These are phyloP conservation scores for Sander vitreus DNA, from an alignment of 2,113 vertebrate genomes.

Conservation along the genomic window DNA sequence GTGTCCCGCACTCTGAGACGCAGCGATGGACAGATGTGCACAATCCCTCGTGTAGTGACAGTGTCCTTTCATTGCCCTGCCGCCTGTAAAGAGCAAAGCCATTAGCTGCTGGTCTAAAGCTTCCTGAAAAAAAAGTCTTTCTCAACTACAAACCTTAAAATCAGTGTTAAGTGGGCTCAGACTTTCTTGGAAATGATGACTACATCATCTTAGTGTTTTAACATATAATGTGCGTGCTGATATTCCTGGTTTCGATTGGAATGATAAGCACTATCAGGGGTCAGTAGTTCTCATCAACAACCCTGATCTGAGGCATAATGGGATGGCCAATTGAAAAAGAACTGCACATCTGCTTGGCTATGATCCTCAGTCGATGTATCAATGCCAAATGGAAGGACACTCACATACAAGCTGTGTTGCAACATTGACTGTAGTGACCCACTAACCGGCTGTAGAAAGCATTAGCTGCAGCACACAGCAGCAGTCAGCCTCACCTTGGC, in stretches of 20 bases:
- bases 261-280: neutral
- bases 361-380: conserved; percentile 25
- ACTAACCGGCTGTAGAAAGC: conserved; percentile 50
- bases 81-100: neutral
- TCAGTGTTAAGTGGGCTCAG: neutral
- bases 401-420: conserved; percentile 34
- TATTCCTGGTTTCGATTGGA: neutral
- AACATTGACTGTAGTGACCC: conserved; percentile 54
- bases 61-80: neutral
- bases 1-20: conserved; percentile 1
- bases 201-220: neutral
- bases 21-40: conserved; percentile 32
- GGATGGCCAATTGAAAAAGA: conserved; percentile 3
- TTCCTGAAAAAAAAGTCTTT: conserved; percentile 5
- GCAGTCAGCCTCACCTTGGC: conserved; percentile 57
- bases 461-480: conserved; percentile 35
- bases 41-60: conserved; percentile 17
- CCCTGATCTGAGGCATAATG: conserved; percentile 6
- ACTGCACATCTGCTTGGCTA: conserved; percentile 23
- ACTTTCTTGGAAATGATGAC: neutral
- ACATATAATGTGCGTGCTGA: neutral
- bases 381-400: conserved; percentile 36
- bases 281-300: conserved; percentile 11
- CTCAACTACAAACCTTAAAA: neutral
- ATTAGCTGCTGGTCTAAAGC: neutral